phyloP scores from a whole-genome alignment of 2,888 invertebrate species.

The Chrysotoxum bicinctum region DNA sequence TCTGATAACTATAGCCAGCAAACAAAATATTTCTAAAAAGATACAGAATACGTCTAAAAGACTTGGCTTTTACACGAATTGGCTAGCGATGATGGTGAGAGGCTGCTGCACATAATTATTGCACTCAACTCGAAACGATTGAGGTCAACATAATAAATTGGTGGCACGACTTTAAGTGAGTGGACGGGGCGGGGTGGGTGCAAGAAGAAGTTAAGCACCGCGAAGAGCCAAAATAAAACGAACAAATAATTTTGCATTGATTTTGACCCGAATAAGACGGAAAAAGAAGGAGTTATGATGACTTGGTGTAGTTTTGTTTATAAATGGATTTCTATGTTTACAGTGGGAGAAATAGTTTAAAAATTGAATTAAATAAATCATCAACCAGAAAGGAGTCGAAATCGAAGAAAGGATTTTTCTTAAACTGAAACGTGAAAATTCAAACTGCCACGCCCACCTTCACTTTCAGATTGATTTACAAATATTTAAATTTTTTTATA shows the following conservation, averaged over 20 bases:
- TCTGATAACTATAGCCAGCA: conserved; percentile 19
- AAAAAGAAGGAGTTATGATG: conserved; percentile 13
- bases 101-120: conserved; percentile 41
- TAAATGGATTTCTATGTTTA: background rate
- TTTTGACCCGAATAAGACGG: conserved; percentile 52
- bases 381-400: no score
- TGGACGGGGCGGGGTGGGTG: background rate
- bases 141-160: conserved; percentile 66
- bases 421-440: no score
- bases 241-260: conserved; percentile 48
- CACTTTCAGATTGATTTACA: no score
- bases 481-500: no score
- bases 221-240: conserved; percentile 23
- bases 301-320: conserved; percentile 3
- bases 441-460: no score
- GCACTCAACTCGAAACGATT: conserved; percentile 48
- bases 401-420: no score
- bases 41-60: conserved; percentile 39
- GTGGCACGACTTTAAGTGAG: conserved; percentile 15
- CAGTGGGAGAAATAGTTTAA: background rate
- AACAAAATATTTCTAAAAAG: conserved; percentile 26
- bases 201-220: conserved; percentile 30
- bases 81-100: background rate
- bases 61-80: conserved; percentile 34
- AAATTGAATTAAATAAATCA: background rate